These are phyloP conservation scores for Lophius americanus DNA, from an alignment of 2,797 vertebrate species.

Conservation along the genomic window DNA sequence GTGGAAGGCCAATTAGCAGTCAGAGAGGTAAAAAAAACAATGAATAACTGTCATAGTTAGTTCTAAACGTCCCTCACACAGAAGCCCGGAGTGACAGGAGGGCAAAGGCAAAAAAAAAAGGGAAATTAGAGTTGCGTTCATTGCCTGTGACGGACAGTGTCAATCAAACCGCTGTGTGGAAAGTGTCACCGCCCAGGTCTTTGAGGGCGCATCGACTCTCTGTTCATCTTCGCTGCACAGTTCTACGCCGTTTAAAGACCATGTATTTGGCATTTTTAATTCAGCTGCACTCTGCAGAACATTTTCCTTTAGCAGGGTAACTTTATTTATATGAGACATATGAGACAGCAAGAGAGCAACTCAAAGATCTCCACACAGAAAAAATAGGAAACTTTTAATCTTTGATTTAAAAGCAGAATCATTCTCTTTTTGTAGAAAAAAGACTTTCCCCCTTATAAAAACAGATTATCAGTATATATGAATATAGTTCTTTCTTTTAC, in stretches of 20 bases:
- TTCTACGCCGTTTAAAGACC: neutral
- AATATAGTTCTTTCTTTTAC: too few species aligned
- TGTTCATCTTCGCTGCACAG: constrained; percentile 61
- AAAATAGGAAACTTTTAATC: too few species aligned
- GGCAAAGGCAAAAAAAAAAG: neutral
- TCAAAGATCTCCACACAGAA: too few species aligned
- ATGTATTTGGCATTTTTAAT: neutral
- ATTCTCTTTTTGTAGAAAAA: too few species aligned
- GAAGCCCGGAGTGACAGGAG: neutral
- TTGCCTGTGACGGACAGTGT: constrained; percentile 61
- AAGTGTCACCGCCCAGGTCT: constrained; percentile 59
- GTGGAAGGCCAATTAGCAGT: constrained; percentile 26
- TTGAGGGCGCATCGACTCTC: constrained; percentile 54
- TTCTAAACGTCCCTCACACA: neutral
- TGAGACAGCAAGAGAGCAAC: too few species aligned
- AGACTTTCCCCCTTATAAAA: too few species aligned
- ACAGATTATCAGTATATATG: too few species aligned
- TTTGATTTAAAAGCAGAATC: too few species aligned
- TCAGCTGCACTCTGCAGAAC: neutral
- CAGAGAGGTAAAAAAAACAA: constrained; percentile 33
- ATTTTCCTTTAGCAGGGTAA: neutral
- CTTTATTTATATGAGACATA: too few species aligned
- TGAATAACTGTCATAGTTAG: constrained; percentile 22
- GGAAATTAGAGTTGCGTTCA: constrained; percentile 46
- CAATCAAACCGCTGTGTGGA: constrained; percentile 67